Evolutionary conservation across 2,888 invertebrate species (phyloP), one percentile per base, ranked within the genome.

Genomic region (Tortrix viridana): DNA sequence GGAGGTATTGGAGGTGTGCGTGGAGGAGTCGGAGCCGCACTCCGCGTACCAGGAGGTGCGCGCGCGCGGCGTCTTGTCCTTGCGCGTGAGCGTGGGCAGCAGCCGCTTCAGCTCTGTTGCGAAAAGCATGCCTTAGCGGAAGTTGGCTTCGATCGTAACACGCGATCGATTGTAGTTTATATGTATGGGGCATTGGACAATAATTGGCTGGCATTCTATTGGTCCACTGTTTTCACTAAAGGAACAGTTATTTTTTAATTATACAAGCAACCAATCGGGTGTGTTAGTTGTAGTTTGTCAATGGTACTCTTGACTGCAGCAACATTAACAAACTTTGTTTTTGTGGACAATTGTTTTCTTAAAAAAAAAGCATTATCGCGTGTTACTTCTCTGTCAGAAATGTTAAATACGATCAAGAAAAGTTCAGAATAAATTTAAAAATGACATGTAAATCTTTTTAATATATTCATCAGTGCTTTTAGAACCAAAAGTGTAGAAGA

Each of bases 11-110:
- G 86, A 84, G n/a, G 86, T 81, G 61, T 81, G 78, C 18, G 79
- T 67, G 58, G 79, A 70, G 26, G 78, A 73, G 72, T 82, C 81
- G 59, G 83, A 69, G 5, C 95, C 95, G 73, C 94, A 94, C 76
- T 95, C 95, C 0, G 95, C 94, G 82, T 95, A 95, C 95, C 95
- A 95, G 3, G 95, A 95, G 14, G 94, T 94, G 69, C 92, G 85
- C 66, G 88, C 84, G 65, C 88, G 83, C 69, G 89, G 85, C 71
- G 82, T 80, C 82, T 89, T 88, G 68, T 91, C 92, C 79, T 92
- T 88, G 71, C 89, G 84, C 69, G 86, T 84, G 65, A 89, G 74
- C 66, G 90, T 88, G 71, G 90, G 92, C 77, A 92, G 80, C 58
- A 91, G 77, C 60, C 90, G 86, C 75, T 89, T 92, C 77, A 90